Evolutionary conservation across 1,140 invertebrate species (phyloP).

Genomic region (Metaphire vulgaris): DNA sequence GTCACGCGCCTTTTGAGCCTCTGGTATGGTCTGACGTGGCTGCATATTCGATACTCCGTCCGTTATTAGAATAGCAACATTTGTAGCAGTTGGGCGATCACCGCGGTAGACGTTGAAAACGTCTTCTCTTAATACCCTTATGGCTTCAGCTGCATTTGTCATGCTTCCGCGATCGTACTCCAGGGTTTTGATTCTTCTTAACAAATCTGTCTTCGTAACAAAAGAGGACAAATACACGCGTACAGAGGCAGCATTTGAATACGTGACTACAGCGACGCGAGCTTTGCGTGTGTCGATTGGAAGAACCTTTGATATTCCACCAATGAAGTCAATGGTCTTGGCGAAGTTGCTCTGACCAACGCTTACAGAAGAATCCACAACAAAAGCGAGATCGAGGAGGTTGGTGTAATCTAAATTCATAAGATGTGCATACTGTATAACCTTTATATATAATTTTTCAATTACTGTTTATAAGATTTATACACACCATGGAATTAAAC

Average conservation of each 20-base stretch:
- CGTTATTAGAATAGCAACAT: not conserved
- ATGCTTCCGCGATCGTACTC: not conserved
- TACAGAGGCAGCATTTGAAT: constrained; percentile 2
- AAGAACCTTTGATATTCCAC: not conserved
- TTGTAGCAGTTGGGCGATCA: not conserved
- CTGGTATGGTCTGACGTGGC: constrained; percentile 33
- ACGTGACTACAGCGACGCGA: constrained; percentile 14
- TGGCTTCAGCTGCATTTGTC: not conserved
- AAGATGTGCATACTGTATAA: too few species aligned
- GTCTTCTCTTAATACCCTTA: not conserved
- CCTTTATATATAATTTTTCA: too few species aligned
- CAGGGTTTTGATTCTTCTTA: not conserved
- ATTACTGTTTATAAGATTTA: too few species aligned
- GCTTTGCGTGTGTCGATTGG: not conserved
- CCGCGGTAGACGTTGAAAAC: not conserved
- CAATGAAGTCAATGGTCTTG: constrained; percentile 11
- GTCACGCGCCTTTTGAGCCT: constrained; percentile 31
- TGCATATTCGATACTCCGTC: constrained; percentile 35
- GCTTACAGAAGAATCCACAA: constrained; percentile 21
- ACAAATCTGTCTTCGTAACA: not conserved
- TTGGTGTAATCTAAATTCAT: constrained; percentile 34
- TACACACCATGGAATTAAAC: too few species aligned
- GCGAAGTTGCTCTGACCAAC: constrained; percentile 18
- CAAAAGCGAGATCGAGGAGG: constrained; percentile 21
- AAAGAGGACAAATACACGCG: not conserved